A percentile compares a stretch with the other conserved stretches of the same genome.
phyloP scores from a whole-genome alignment of 2,113 vertebrate species.

The Struthio camelus region DNA sequence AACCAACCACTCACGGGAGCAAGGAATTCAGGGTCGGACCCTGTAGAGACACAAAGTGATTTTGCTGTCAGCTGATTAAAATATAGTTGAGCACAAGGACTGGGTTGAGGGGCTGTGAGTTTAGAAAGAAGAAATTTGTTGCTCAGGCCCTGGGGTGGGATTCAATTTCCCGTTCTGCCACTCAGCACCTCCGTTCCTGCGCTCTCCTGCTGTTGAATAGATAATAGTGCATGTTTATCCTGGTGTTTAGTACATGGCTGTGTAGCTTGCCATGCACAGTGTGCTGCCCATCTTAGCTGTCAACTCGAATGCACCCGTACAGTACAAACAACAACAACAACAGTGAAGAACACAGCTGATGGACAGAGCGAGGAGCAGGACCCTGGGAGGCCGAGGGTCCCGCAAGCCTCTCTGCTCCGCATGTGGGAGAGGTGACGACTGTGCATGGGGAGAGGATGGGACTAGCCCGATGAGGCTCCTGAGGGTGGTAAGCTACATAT shows the following conservation, averaged over 20 bases:
- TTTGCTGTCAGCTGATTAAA: conserved; percentile 35
- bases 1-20: neutral
- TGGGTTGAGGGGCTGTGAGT: neutral
- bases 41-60: neutral
- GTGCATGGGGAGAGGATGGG: neutral
- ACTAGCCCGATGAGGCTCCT: neutral
- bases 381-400: accelerated
- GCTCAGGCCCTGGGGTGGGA: neutral
- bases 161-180: conserved; percentile 41
- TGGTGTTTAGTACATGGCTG: neutral
- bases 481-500: neutral
- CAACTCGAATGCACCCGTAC: neutral
- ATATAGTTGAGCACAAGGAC: neutral
- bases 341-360: neutral
- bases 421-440: neutral
- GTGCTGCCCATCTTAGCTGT: conserved; percentile 17
- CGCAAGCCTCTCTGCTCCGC: neutral
- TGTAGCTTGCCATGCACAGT: neutral
- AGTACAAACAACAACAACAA: neutral
- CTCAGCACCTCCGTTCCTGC: neutral
- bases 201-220: conserved; percentile 11
- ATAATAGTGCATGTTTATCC: conserved; percentile 22
- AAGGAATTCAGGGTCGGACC: neutral
- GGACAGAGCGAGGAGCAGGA: neutral
- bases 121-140: conserved; percentile 40